Percentiles rank a stretch among this genome's conserved stretches.
Conservation (phyloP, 2,113 vertebrate genomes). For the Sceloporus undulatus region DNA sequence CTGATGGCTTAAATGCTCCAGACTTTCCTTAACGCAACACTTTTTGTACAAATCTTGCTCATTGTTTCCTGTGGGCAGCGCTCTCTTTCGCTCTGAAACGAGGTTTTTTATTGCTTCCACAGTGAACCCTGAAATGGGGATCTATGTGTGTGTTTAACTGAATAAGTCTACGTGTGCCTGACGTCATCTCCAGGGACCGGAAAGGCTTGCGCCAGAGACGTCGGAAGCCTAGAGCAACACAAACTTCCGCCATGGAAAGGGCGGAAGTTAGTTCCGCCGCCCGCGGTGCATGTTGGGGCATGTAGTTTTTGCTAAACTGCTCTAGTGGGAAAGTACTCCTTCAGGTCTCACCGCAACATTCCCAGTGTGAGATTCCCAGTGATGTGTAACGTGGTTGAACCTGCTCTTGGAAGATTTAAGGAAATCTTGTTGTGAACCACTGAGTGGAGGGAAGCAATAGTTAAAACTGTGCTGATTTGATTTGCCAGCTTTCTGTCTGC, state of each 20-base stretch:
- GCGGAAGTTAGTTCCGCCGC: neutral
- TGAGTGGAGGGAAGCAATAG: neutral
- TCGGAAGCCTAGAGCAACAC: neutral
- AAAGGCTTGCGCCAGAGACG: neutral
- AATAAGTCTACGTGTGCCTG: neutral
- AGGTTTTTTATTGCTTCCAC: neutral
- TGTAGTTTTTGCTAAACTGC: conserved; percentile 11
- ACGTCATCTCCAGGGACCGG: too few species aligned
- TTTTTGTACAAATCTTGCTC: too few species aligned
- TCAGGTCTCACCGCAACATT: neutral
- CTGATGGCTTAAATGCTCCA: too few species aligned
- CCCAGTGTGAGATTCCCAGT: neutral
- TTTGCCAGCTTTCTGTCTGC: neutral
- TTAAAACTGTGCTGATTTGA: neutral
- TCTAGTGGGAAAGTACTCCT: neutral
- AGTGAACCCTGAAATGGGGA: too few species aligned
- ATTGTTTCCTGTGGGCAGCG: neutral
- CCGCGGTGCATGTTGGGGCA: neutral
- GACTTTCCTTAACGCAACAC: too few species aligned
- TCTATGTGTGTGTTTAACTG: neutral
- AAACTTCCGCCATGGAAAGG: neutral
- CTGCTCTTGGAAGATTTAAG: neutral
- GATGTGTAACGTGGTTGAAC: neutral
- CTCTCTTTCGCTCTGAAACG: neutral
- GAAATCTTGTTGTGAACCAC: neutral